phyloP scores from a whole-genome alignment of 2,888 invertebrate species.

The Colletes collaris region DNA sequence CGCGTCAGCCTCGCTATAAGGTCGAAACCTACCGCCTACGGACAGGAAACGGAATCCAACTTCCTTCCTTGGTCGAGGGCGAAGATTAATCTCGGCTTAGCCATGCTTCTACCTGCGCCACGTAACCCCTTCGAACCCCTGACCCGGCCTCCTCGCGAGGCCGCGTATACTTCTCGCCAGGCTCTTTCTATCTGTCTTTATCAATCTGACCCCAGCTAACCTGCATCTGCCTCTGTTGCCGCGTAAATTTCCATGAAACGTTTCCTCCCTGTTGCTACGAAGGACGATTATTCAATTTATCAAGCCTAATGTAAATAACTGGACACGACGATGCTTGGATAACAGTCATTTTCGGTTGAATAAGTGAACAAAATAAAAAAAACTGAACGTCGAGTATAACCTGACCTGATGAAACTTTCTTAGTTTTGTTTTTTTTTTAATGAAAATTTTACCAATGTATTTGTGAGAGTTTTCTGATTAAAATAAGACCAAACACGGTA shows the following conservation, averaged over 20 bases:
- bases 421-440: too few relatives aligned
- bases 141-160: constrained; percentile 16
- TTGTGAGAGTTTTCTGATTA: too few relatives aligned
- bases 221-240: not conserved
- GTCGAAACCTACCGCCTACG: constrained; percentile 69
- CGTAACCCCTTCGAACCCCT: constrained; percentile 27
- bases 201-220: constrained; percentile 30
- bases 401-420: too few relatives aligned
- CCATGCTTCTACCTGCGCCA: constrained; percentile 53
- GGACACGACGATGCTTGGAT: too few relatives aligned
- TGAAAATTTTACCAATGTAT: too few relatives aligned
- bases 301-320: too few relatives aligned
- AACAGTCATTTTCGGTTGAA: too few relatives aligned
- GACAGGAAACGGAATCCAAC: constrained; percentile 80
- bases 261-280: constrained; percentile 2
- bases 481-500: too few relatives aligned
- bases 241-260: constrained; percentile 16
- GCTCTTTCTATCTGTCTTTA: constrained; percentile 39
- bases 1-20: constrained; percentile 75
- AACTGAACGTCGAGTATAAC: too few relatives aligned
- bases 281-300: not conserved
- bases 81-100: constrained; percentile 77
- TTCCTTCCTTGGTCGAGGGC: constrained; percentile 76
- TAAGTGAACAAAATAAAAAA: too few relatives aligned
- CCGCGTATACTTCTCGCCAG: constrained; percentile 27